Evolutionary conservation across 2,113 vertebrate genomes (phyloP), one percentile per base, ranked within the genome.

Genomic region (Megalops atlanticus): DNA sequence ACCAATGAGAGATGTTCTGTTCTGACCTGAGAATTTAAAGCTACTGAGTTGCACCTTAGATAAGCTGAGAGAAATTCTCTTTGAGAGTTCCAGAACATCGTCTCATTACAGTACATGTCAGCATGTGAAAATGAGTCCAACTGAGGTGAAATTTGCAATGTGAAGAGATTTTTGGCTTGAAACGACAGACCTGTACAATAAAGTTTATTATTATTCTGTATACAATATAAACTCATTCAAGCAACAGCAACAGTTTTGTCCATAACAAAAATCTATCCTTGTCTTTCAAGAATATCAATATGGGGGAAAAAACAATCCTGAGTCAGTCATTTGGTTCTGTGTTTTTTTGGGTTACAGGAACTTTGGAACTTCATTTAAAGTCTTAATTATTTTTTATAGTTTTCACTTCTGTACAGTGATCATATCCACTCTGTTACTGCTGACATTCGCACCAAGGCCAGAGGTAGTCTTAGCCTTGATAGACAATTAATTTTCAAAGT

Each of bases 21-120:
- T 99, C 97, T 98, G 97, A 99, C 97, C 98, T 99, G 98, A 99
- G 98, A 99, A 98, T 99, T 99, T 99, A 99, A 99, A 99, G 97
- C 97, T 99, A 99, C 97, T 98, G 98, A 97, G 98, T 98, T 96
- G 98, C 97, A 99, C 97, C 97, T 99, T 99, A n/a, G 97, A 97
- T 98, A 98, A 97, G 98, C 96, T 97, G 98, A 98, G 97, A 99
- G 97, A 98, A 96, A 97, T 98, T 98, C 97, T 99, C 97, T 99
- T 99, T 97, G 96, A 99, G 97, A 97, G 96, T 96, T 98, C 96
- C 96, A 97, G 97, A 99, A 97, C 97, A 93, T 96, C 96, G 96
- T 97, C 49, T 97, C 97, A 97, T 99, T 98, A 99, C 96, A 95
- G 96, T 97, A 96, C 97, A 98, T 98, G 98, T 97, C 98, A 98